Evolutionary conservation across 2,113 vertebrate species (phyloP).

Genomic region (Synchiropus splendidus): DNA sequence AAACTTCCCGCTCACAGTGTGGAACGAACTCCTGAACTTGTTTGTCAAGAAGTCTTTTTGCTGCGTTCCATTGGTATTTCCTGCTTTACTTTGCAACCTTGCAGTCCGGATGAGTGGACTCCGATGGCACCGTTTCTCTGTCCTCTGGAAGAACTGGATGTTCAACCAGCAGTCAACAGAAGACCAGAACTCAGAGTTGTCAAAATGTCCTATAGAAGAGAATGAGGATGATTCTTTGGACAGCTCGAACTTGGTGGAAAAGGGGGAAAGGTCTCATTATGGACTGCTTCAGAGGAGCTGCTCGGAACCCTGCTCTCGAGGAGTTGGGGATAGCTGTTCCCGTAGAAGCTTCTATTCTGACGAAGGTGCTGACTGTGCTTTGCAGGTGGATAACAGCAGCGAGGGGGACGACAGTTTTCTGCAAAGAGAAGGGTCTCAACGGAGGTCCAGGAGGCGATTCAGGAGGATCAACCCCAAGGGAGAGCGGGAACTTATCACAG

Average conservation of each 20-base stretch:
- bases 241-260: slow-evolving; percentile 9
- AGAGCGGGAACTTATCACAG: slow-evolving; percentile 84
- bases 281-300: background rate
- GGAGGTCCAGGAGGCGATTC: slow-evolving; percentile 79
- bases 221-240: background rate
- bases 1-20: too few relatives aligned
- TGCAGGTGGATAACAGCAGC: slow-evolving; percentile 91
- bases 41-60: background rate
- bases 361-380: slow-evolving; percentile 54
- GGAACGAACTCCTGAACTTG: slow-evolving; percentile 1
- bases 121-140: slow-evolving; percentile 71
- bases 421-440: slow-evolving; percentile 75
- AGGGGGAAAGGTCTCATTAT: slow-evolving; percentile 7
- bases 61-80: slow-evolving; percentile 36
- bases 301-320: slow-evolving; percentile 10
- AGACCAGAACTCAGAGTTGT: slow-evolving; percentile 18
- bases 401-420: slow-evolving; percentile 77
- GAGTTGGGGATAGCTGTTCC: background rate
- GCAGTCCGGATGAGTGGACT: slow-evolving; percentile 68
- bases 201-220: slow-evolving; percentile 12
- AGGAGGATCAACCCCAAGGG: slow-evolving; percentile 79
- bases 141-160: slow-evolving; percentile 81
- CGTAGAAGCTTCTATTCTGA: slow-evolving; percentile 27
- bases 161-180: slow-evolving; percentile 79
- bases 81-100: slow-evolving; percentile 36